phyloP scores from a whole-genome alignment of 2,113 vertebrate species.

The Tachysurus fulvidraco region DNA sequence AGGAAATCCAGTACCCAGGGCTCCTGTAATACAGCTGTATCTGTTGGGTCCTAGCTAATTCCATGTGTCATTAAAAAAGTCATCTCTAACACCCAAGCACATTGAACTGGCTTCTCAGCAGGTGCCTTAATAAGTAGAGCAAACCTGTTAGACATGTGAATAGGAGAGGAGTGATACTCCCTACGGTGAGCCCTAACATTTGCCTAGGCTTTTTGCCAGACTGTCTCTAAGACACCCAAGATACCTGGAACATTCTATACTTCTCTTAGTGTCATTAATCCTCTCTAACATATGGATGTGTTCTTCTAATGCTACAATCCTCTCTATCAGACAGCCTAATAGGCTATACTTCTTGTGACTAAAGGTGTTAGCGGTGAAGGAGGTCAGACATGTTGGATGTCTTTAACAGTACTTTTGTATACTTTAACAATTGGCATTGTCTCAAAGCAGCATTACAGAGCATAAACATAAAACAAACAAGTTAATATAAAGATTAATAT shows the following conservation, averaged over 20 bases:
- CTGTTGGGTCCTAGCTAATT: background rate
- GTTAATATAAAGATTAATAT: too few relatives aligned
- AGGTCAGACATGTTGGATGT: background rate
- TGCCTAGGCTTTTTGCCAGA: background rate
- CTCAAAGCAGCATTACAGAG: too few relatives aligned
- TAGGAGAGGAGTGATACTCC: background rate
- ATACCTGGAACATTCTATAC: background rate
- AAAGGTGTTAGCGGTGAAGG: background rate
- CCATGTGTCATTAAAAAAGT: background rate
- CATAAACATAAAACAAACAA: too few relatives aligned
- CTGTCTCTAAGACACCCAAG: background rate
- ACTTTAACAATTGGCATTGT: too few relatives aligned
- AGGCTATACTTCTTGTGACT: background rate
- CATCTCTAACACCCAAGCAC: background rate
- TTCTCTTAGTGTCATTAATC: background rate
- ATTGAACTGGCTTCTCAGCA: background rate
- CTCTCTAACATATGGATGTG: background rate
- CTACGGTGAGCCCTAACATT: background rate
- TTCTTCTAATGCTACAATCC: background rate
- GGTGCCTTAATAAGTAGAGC: background rate
- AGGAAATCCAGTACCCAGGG: background rate
- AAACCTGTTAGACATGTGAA: background rate
- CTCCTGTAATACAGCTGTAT: background rate
- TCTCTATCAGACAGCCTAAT: background rate
- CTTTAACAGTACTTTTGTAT: too few relatives aligned